phyloP scores from a whole-genome alignment of 2,797 vertebrate species.

The Tapirus indicus region DNA sequence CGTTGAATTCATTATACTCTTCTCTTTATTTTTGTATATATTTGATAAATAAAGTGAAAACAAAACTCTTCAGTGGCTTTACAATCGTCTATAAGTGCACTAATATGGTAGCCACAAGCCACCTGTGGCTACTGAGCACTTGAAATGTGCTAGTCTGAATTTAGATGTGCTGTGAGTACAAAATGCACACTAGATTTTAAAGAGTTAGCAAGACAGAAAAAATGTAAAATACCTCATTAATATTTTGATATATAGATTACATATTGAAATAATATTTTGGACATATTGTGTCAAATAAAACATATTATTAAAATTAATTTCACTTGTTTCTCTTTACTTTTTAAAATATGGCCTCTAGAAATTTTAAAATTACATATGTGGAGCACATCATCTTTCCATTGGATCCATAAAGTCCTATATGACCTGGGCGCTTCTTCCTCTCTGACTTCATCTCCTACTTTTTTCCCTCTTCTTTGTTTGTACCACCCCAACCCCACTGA shows the following conservation, averaged over 20 bases:
- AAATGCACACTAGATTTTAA: constrained; percentile 20
- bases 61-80: not conserved
- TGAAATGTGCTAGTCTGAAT: constrained; percentile 6
- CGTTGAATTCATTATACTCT: not conserved
- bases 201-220: not conserved
- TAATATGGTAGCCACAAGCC: not conserved
- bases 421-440: not conserved
- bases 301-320: not conserved
- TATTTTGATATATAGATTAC: not conserved
- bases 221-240: not conserved
- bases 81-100: not conserved
- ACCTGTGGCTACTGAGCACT: not conserved
- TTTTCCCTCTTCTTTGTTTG: not conserved
- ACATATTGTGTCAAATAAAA: not conserved
- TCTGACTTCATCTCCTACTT: not conserved
- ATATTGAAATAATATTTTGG: not conserved
- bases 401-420: not conserved
- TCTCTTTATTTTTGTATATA: not conserved
- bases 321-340: not conserved
- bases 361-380: not conserved
- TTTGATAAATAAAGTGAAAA: not conserved
- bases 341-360: not conserved
- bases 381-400: not conserved
- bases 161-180: not conserved
- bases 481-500: not conserved